A percentile compares a stretch with the other conserved stretches of the same genome.
Conservation (phyloP, 2,888 invertebrate species). For the Parochlus steinenii region DNA sequence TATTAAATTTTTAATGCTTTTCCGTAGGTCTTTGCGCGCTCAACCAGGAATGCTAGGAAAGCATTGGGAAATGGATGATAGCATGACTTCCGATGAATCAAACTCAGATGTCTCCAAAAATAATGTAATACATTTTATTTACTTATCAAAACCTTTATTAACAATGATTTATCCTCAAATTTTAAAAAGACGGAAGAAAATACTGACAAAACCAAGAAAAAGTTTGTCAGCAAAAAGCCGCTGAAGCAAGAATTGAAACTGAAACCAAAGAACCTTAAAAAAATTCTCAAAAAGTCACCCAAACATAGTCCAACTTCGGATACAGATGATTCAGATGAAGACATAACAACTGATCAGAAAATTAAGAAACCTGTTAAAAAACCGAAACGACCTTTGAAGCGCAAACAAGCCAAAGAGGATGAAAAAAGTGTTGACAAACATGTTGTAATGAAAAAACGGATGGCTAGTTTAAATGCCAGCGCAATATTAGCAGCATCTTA, state of each 20-base stretch:
- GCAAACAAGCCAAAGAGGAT: constrained; percentile 22
- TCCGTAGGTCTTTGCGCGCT: constrained; percentile 44
- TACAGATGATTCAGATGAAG: constrained; percentile 22
- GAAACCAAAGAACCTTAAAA: constrained; percentile 9
- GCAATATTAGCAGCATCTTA: constrained; percentile 83
- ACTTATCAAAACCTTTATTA: constrained; percentile 6
- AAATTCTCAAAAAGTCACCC: constrained; percentile 2
- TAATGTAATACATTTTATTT: not conserved
- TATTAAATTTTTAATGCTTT: constrained; percentile 13
- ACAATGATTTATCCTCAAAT: not conserved
- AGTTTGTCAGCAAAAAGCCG: not conserved
- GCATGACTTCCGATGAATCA: constrained; percentile 12
- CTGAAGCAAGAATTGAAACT: not conserved
- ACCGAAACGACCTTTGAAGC: constrained; percentile 24
- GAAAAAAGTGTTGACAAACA: constrained; percentile 16
- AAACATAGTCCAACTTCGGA: constrained; percentile 15
- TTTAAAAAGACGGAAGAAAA: constrained; percentile 15
- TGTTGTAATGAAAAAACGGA: constrained; percentile 42
- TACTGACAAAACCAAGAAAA: constrained; percentile 7
- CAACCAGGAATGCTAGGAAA: constrained; percentile 62
- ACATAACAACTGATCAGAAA: constrained; percentile 20
- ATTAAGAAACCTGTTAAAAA: constrained; percentile 20
- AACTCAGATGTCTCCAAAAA: constrained; percentile 13
- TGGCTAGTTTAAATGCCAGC: constrained; percentile 82
- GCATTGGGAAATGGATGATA: constrained; percentile 66